Conservation (phyloP, 2,113 vertebrate genomes). For the Sprattus sprattus region DNA sequence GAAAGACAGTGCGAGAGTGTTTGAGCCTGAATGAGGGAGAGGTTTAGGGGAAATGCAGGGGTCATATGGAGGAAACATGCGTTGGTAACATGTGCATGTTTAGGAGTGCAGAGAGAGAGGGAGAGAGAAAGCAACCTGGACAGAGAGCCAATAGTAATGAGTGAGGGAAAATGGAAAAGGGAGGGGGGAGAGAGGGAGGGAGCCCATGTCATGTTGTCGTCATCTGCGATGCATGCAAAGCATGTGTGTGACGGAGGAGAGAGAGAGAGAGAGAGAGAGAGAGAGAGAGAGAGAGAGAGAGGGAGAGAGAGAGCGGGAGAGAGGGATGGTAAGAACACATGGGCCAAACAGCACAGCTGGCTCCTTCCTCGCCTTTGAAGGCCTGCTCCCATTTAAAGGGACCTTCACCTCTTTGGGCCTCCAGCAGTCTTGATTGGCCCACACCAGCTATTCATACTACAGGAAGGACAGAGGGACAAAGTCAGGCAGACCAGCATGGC, state of each 20-base stretch:
- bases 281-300: neutral
- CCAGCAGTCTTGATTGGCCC: constrained; percentile 39
- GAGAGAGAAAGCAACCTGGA: constrained; percentile 55
- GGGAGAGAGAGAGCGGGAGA: neutral
- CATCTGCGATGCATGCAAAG: neutral
- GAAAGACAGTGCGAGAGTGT: neutral
- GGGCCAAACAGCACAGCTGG: constrained; percentile 57
- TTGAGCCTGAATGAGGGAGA: no score
- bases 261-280: neutral
- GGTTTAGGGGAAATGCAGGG: no score
- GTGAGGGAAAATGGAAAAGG: no score
- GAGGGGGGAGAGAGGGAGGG: neutral
- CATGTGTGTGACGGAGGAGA: neutral
- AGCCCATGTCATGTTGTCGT: neutral
- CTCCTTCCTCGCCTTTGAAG: constrained; percentile 53
- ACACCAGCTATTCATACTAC: neutral
- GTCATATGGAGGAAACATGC: no score
- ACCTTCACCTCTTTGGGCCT: constrained; percentile 36
- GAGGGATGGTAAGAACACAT: constrained; percentile 37
- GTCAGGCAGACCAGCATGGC: neutral
- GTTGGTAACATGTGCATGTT: constrained; percentile 58
- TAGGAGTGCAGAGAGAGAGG: constrained; percentile 67
- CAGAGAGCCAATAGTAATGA: constrained; percentile 5
- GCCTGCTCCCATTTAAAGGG: constrained; percentile 42
- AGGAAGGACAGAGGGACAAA: constrained; percentile 24